phyloP scores from a whole-genome alignment of 2,113 vertebrate genomes.

The Empidonax alnorum region DNA sequence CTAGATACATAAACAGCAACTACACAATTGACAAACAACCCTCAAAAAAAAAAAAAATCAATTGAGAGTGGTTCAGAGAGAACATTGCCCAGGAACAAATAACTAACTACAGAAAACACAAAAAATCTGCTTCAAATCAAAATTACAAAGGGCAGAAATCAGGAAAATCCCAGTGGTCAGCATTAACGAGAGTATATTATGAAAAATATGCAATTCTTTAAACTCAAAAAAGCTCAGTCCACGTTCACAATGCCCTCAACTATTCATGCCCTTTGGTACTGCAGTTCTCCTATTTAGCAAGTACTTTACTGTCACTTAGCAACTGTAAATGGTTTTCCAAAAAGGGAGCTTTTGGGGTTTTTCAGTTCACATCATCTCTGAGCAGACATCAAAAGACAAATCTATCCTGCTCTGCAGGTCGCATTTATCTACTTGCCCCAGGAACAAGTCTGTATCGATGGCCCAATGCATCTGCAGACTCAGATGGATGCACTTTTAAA shows the following conservation, averaged over 20 bases:
- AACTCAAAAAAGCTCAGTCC: background rate
- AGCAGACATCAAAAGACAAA: constrained; percentile 34
- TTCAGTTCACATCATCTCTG: background rate
- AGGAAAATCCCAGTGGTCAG: background rate
- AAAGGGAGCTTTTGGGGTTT: constrained; percentile 37
- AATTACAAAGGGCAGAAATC: background rate
- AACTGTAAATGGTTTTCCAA: constrained; percentile 39
- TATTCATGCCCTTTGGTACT: constrained; percentile 20
- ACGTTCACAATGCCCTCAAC: background rate
- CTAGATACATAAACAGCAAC: background rate
- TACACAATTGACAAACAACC: background rate
- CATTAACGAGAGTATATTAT: background rate
- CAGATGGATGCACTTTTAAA: background rate
- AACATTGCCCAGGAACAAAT: background rate
- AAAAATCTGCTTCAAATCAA: background rate
- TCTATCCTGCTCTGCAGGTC: background rate
- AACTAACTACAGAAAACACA: background rate
- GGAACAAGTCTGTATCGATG: background rate
- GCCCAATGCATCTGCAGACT: background rate
- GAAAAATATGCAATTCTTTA: background rate
- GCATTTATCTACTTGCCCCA: background rate
- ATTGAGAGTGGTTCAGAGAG: background rate
- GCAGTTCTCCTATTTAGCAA: constrained; percentile 27
- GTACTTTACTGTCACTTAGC: constrained; percentile 56
- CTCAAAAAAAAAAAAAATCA: background rate